Conservation (phyloP, 92 coral and sea anemone species). For the Galaxea fascicularis region DNA sequence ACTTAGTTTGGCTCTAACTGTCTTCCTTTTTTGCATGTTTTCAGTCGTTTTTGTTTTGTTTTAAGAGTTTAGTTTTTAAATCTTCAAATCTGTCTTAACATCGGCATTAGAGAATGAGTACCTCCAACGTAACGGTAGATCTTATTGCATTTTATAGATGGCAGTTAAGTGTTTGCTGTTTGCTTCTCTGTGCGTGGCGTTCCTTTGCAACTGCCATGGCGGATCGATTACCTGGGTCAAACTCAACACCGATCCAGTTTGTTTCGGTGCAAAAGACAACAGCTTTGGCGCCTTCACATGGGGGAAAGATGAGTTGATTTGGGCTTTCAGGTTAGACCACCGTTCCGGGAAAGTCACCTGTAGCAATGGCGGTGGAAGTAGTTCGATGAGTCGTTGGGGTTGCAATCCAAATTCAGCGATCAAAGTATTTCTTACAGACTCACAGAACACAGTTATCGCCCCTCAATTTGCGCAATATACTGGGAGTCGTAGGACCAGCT, state of each 20-base stretch:
- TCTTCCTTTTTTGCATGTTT: too few species aligned
- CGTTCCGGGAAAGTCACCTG: conserved; percentile 13
- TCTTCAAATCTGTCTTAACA: too few species aligned
- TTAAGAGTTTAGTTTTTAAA: too few species aligned
- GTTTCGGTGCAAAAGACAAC: conserved; percentile 42
- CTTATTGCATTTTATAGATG: not conserved
- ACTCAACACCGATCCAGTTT: conserved; percentile 50
- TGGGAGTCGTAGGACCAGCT: not conserved
- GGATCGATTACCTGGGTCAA: conserved; percentile 39
- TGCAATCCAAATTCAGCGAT: not conserved
- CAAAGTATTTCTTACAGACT: not conserved
- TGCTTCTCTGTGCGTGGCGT: not conserved
- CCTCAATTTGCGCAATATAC: not conserved
- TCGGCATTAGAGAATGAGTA: too few species aligned
- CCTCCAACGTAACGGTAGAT: not conserved
- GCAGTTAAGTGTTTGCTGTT: not conserved
- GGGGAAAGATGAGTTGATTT: not conserved
- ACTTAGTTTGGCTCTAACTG: too few species aligned
- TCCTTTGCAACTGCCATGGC: not conserved
- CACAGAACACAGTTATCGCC: not conserved
- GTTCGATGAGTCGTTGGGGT: conserved; percentile 18
- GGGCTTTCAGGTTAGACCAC: conserved; percentile 27
- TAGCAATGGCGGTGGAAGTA: not conserved
- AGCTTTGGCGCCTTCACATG: conserved; percentile 11
- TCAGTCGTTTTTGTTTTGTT: too few species aligned